These are phyloP conservation scores for Exaiptasia diaphana DNA, from an alignment of 64 coral and sea anemone species.

Conservation along the genomic window DNA sequence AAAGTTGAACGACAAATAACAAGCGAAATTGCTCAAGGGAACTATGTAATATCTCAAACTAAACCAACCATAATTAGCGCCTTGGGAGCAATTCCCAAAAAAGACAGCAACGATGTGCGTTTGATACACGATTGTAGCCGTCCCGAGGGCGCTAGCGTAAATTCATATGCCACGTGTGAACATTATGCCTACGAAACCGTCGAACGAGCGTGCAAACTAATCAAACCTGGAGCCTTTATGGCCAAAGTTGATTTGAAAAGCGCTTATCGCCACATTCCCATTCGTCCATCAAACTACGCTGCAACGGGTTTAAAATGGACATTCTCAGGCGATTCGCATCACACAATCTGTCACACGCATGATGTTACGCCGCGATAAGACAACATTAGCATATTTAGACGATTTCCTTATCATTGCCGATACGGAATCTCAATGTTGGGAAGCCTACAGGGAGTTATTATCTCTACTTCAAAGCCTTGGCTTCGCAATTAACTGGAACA, in stretches of 20 bases:
- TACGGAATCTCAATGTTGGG: neutral
- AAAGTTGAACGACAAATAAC: neutral
- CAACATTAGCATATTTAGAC: constrained; percentile 13
- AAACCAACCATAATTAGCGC: constrained; percentile 19
- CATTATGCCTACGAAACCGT: neutral
- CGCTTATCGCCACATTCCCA: constrained; percentile 41
- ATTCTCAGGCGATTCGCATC: constrained; percentile 18
- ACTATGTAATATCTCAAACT: neutral
- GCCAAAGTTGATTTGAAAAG: constrained; percentile 38
- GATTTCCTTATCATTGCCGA: constrained; percentile 26
- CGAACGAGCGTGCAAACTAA: neutral
- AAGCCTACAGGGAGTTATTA: neutral
- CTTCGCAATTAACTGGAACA: neutral
- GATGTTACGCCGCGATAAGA: neutral
- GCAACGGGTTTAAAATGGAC: constrained; percentile 32
- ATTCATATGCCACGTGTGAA: neutral
- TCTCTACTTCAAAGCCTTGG: neutral
- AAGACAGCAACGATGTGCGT: neutral
- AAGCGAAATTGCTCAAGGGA: neutral
- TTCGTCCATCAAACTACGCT: constrained; percentile 24
- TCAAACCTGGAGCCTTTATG: constrained; percentile 9
- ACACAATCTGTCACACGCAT: constrained; percentile 40
- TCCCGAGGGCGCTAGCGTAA: neutral
- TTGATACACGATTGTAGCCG: constrained; percentile 10
- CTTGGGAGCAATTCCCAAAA: constrained; percentile 39